Evolutionary conservation across 2,888 invertebrate species (phyloP).

Genomic region (Blomia tropicalis): DNA sequence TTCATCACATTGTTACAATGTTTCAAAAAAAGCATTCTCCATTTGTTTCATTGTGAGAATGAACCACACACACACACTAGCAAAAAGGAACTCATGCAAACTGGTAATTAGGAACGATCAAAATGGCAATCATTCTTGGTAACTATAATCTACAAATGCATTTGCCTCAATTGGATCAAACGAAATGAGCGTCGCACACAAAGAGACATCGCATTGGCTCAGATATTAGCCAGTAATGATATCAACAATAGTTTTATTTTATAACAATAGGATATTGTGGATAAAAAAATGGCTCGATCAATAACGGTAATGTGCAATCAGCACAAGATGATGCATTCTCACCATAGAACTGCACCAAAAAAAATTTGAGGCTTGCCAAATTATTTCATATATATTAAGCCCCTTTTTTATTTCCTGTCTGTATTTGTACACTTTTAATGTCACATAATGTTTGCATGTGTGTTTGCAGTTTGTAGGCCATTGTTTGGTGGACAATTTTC

Average conservation of each 20-base stretch:
- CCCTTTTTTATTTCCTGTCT: too few relatives aligned
- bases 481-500: neutral
- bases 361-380: neutral
- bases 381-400: neutral
- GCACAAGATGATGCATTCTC: constrained; percentile 9
- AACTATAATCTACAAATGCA: constrained; percentile 6
- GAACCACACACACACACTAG: too few relatives aligned
- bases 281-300: neutral
- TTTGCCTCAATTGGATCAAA: too few relatives aligned
- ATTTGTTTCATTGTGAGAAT: too few relatives aligned
- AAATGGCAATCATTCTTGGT: constrained; percentile 9
- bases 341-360: neutral
- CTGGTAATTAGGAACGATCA: constrained; percentile 15
- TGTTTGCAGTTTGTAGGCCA: neutral
- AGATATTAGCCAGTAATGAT: neutral
- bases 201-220: neutral
- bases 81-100: neutral
- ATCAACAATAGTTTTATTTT: neutral
- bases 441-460: neutral
- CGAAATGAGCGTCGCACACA: neutral
- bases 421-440: neutral
- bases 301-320: constrained; percentile 15
- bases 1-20: too few relatives aligned
- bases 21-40: too few relatives aligned
- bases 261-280: neutral